Conservation (phyloP, 2,888 invertebrate species). For the Sinelater perroti region DNA sequence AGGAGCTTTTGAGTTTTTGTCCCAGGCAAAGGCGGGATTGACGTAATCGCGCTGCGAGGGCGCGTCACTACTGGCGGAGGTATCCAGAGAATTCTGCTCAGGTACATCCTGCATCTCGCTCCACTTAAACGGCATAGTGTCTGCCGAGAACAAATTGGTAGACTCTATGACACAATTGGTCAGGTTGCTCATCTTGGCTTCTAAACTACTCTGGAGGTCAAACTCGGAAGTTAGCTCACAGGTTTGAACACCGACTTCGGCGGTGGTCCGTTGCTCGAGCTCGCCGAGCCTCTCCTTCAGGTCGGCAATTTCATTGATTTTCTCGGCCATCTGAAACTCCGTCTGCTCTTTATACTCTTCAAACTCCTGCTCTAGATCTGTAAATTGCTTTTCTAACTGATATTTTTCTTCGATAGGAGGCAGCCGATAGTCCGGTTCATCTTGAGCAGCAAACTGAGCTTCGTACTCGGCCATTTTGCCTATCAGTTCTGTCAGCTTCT, state of each 20-base stretch:
- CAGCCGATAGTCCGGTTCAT: conserved; percentile 64
- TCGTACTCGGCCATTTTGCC: conserved; percentile 83
- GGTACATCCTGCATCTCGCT: conserved; percentile 18
- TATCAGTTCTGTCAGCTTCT: conserved; percentile 77
- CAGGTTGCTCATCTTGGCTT: conserved; percentile 52
- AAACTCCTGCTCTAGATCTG: conserved; percentile 76
- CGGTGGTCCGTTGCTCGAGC: conserved; percentile 48
- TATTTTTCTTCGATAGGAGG: conserved; percentile 82
- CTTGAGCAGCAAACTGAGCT: conserved; percentile 70
- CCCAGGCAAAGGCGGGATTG: conserved; percentile 44
- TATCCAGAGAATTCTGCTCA: conserved; percentile 31
- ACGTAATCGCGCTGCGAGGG: conserved; percentile 26
- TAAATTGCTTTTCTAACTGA: conserved; percentile 75
- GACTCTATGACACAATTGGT: conserved; percentile 55
- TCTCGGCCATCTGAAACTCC: conserved; percentile 64
- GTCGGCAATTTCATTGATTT: conserved; percentile 65
- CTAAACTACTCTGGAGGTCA: conserved; percentile 45
- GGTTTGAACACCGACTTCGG: conserved; percentile 40
- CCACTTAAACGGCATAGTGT: conserved; percentile 51
- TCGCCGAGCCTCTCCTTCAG: conserved; percentile 64
- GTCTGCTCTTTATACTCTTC: conserved; percentile 66
- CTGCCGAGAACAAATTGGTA: conserved; percentile 54
- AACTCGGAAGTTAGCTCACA: conserved; percentile 29
- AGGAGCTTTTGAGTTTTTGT: conserved; percentile 38
- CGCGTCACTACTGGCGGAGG: conserved; percentile 5